These are phyloP conservation scores for Apamea crenata DNA, from an alignment of 2,888 invertebrate species.

Conservation along the genomic window DNA sequence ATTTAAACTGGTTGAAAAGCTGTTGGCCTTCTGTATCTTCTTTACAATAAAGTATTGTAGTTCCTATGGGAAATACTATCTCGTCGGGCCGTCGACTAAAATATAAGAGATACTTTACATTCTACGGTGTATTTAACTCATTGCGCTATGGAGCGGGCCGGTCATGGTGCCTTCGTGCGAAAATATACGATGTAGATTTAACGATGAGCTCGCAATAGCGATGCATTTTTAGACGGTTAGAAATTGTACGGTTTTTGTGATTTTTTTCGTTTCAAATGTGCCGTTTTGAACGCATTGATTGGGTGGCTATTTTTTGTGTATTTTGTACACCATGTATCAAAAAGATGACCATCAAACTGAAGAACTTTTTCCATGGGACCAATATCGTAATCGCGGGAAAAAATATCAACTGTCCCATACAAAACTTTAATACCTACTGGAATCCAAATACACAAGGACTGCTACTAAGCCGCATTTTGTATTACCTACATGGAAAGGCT, in stretches of 20 bases:
- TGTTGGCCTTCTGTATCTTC: conserved; percentile 28
- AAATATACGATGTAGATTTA: conserved; percentile 46
- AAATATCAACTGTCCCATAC: not conserved
- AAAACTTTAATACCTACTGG: not conserved
- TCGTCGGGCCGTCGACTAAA: conserved; percentile 57
- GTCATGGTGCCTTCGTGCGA: conserved; percentile 55
- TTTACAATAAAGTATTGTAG: conserved; percentile 18
- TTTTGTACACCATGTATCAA: not conserved
- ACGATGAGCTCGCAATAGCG: not conserved
- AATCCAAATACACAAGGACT: not conserved
- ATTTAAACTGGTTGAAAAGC: not conserved
- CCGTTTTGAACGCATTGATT: not conserved
- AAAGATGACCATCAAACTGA: not conserved
- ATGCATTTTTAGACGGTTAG: conserved; percentile 8
- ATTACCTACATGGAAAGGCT: not conserved
- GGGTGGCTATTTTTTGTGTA: not conserved
- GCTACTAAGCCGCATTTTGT: too few relatives aligned
- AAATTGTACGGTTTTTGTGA: not conserved
- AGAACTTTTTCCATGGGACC: not conserved
- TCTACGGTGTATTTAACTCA: conserved; percentile 71
- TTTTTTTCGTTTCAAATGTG: not conserved
- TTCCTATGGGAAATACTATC: conserved; percentile 65
- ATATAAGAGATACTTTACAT: conserved; percentile 72
- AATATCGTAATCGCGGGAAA: not conserved
- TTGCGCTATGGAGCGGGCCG: conserved; percentile 63